phyloP scores from a whole-genome alignment of 2,113 vertebrate genomes.

The Tichodroma muraria region DNA sequence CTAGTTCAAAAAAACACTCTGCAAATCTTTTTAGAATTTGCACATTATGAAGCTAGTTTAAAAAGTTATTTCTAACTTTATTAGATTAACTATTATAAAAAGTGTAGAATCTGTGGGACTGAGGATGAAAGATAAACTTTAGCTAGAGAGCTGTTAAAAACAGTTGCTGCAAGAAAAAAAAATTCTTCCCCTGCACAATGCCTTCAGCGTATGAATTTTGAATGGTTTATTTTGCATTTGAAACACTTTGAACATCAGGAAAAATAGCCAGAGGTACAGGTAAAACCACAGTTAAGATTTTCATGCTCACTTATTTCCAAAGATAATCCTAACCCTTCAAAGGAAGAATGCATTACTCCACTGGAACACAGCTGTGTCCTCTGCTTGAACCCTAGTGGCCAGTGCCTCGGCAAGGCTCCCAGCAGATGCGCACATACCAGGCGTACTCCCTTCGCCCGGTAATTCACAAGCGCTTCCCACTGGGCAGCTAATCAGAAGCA shows the following conservation, averaged over 20 bases:
- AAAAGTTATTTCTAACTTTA: neutral
- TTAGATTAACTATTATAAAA: neutral
- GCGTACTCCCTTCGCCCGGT: rapidly evolving
- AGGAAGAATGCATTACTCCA: neutral
- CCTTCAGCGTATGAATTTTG: neutral
- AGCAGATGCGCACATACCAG: neutral
- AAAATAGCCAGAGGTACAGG: neutral
- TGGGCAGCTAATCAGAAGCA: neutral
- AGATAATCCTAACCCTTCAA: neutral
- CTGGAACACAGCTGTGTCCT: neutral
- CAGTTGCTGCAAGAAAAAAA: neutral
- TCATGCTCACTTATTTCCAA: neutral
- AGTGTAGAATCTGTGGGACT: neutral
- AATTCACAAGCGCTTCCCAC: neutral
- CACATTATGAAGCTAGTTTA: neutral
- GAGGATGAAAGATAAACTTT: neutral
- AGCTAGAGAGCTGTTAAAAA: neutral
- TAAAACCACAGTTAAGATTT: neutral
- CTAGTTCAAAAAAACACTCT: neutral
- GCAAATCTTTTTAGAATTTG: neutral
- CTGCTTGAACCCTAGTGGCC: neutral
- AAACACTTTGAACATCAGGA: neutral
- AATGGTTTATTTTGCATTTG: neutral
- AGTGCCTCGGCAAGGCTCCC: neutral
- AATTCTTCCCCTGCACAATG: neutral